Base-by-base conservation (phyloP, 2,113 vertebrate genomes). In the Noctilio leporinus region DNA sequence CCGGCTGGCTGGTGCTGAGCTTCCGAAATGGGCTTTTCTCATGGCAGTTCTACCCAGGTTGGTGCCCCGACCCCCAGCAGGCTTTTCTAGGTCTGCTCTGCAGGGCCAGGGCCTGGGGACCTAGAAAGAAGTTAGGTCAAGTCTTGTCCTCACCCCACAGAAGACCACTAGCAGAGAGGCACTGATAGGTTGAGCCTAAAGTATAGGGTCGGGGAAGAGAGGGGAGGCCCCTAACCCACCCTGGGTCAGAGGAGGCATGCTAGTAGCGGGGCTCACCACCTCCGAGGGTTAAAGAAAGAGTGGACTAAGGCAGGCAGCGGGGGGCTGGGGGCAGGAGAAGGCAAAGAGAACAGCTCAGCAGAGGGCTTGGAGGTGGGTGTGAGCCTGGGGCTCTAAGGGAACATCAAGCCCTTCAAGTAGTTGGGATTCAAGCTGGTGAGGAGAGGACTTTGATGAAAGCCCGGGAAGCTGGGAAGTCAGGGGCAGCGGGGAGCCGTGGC, bases 11-110 rank as follows among this genome's bases (percentile, higher is more conserved):
- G 24, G 64, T 8, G 65, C 93, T 78, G 30, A 78, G 76, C 59
- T 49, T 12, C 22, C 45, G 57, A 87, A 55, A 30, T 2, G 10
- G 43, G 15, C 3, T 45, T 38, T 33, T 20, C 55, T 86, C 17
- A 3, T n/a, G 7, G 5, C 28, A 0, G 20, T 14, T 28, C 49
- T 7, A 1, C n/a, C 35, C 55, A 11, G 55, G 69, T 47, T 4
- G 24, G 43, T 72, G 53, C 85, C 57, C 6, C 59, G 11, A 12
- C 4, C 28, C 55, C 51, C 69, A 51, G 64, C 28, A 15, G 47
- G 35, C 51, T 51, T 33, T 28, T 1, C 0, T 19, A 22, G 38
- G 45, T 16, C 49, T 57, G 26, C 55, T 75, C 40, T 76, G 16
- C 15, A 62, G 51, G 53, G 28, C 45, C 77, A 33, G 78, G 77